A percentile compares a stretch with the other conserved stretches of the same genome.
These are phyloP conservation scores for Philopedon plagiatum DNA, from an alignment of 2,888 invertebrate species.

Conservation along the genomic window DNA sequence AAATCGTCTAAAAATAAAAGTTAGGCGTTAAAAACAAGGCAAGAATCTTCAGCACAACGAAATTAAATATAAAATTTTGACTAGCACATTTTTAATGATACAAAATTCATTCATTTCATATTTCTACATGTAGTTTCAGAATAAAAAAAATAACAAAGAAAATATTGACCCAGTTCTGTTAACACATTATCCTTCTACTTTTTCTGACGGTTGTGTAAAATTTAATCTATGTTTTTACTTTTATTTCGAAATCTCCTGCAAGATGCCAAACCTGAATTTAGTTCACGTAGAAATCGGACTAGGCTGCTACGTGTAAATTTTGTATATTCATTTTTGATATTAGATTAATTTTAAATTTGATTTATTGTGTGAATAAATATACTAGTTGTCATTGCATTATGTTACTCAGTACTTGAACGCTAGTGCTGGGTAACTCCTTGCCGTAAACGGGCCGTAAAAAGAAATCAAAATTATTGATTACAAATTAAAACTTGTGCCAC, in stretches of 20 bases:
- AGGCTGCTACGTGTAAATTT: not conserved
- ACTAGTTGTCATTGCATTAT: too few relatives aligned
- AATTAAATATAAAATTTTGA: conserved; percentile 6
- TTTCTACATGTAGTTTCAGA: conserved; percentile 41
- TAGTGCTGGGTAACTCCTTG: too few relatives aligned
- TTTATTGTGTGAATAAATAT: not conserved
- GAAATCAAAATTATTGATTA: too few relatives aligned
- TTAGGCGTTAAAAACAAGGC: not conserved
- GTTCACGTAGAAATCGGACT: conserved; percentile 38
- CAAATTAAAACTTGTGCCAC: too few relatives aligned
- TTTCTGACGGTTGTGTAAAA: conserved; percentile 48
- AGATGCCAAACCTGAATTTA: conserved; percentile 49
- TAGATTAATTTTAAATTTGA: not conserved
- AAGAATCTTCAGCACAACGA: not conserved
- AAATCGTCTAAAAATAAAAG: too few relatives aligned
- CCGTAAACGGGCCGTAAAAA: too few relatives aligned
- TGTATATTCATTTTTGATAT: not conserved
- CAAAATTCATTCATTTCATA: conserved; percentile 35
- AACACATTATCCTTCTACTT: conserved; percentile 46
- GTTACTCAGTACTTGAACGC: too few relatives aligned
- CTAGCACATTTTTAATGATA: conserved; percentile 43
- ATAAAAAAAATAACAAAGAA: conserved; percentile 39
- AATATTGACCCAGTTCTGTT: conserved; percentile 47
- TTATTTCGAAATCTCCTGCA: conserved; percentile 45
- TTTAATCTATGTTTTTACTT: conserved; percentile 47